phyloP scores from a whole-genome alignment of 2,797 vertebrate genomes.

The Pseudomugil tenellus region DNA sequence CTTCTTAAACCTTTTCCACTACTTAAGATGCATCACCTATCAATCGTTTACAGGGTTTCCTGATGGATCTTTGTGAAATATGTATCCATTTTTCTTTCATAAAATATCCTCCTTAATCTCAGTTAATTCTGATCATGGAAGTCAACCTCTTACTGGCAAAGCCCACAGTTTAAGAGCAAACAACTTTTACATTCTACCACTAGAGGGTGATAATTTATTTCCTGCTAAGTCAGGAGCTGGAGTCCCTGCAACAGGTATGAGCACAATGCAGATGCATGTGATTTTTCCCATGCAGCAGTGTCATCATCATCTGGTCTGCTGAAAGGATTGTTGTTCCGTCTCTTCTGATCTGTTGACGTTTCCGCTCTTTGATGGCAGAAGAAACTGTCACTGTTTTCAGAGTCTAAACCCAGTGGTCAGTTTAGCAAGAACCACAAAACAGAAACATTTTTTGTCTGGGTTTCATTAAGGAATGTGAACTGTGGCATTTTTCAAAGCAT shows the following conservation, averaged over 20 bases:
- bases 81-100: not conserved
- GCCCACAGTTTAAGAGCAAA: not conserved
- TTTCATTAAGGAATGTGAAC: slow-evolving; percentile 62
- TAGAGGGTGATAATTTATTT: slow-evolving; percentile 68
- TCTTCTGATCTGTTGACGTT: slow-evolving; percentile 59
- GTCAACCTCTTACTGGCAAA: not conserved
- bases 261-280: slow-evolving; percentile 53
- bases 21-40: not conserved
- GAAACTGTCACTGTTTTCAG: slow-evolving; percentile 52
- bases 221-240: slow-evolving; percentile 2
- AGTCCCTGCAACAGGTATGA: slow-evolving; percentile 25
- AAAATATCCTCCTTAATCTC: not conserved
- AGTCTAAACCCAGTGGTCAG: slow-evolving; percentile 66
- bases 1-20: too few relatives aligned
- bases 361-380: slow-evolving; percentile 63
- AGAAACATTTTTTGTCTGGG: slow-evolving; percentile 70
- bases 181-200: slow-evolving; percentile 54
- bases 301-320: slow-evolving; percentile 48
- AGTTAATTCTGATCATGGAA: not conserved
- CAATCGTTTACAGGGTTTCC: not conserved
- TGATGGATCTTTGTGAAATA: not conserved
- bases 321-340: slow-evolving; percentile 55
- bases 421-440: slow-evolving; percentile 60
- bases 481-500: slow-evolving; percentile 64
- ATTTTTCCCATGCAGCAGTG: slow-evolving; percentile 62